These are phyloP conservation scores for Nebria salina DNA, from an alignment of 2,888 invertebrate genomes.

Conservation along the genomic window DNA sequence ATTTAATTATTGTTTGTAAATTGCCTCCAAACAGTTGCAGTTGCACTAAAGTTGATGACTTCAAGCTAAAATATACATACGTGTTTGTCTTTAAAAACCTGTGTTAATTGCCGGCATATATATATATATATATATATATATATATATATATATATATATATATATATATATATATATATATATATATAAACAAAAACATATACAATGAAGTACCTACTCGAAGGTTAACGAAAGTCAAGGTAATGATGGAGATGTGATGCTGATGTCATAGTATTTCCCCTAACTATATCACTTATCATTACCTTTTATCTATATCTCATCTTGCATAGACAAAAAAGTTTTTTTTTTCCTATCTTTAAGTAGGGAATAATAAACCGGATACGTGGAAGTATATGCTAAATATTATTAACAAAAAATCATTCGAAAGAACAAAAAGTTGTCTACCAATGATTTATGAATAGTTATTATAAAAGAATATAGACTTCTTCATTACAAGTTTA, in stretches of 20 bases:
- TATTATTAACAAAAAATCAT: not conserved
- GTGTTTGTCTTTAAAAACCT: not conserved
- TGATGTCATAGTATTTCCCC: conserved; percentile 33
- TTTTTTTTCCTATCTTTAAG: not conserved
- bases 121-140: not conserved
- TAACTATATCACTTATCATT: conserved; percentile 28
- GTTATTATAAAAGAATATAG: not conserved
- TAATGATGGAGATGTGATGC: conserved; percentile 2
- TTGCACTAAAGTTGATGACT: not conserved
- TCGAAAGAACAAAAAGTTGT: not conserved
- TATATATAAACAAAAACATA: not conserved
- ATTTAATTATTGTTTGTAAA: not conserved
- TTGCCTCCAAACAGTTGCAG: not conserved
- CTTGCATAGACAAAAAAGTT: conserved; percentile 11
- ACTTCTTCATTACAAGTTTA: not conserved
- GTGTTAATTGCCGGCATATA: not conserved
- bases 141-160: not conserved
- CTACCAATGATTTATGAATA: not conserved
- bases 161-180: not conserved
- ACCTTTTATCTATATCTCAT: conserved; percentile 7
- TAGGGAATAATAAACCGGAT: not conserved
- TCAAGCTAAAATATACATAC: not conserved
- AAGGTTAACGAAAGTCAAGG: conserved; percentile 28
- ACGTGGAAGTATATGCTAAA: not conserved
- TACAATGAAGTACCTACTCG: conserved; percentile 10